phyloP scores from a whole-genome alignment of 2,113 vertebrate species.

The Hirundichthys speculiger region DNA sequence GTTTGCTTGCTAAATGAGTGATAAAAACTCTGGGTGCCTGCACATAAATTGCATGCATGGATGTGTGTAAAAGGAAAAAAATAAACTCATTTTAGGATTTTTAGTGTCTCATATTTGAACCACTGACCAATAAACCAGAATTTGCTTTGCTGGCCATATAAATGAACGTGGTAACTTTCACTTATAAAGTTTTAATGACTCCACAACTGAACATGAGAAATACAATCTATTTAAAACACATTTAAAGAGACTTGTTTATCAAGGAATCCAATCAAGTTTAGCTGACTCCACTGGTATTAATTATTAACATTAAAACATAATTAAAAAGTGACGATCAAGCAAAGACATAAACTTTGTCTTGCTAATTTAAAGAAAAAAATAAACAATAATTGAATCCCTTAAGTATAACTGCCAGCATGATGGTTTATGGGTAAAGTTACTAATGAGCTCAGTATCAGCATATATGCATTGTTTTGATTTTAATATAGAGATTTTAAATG shows the following conservation, averaged over 20 bases:
- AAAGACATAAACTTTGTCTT: slow-evolving; percentile 56
- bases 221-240: slow-evolving; percentile 25
- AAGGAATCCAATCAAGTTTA: slow-evolving; percentile 68
- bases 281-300: slow-evolving; percentile 82
- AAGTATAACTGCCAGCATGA: slow-evolving; percentile 31
- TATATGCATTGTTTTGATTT: slow-evolving; percentile 26
- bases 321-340: slow-evolving; percentile 82
- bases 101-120: too few species aligned
- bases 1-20: too few species aligned
- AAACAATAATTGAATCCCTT: slow-evolving; percentile 64
- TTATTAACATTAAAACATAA: slow-evolving; percentile 85
- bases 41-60: too few species aligned
- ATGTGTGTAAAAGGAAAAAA: not conserved
- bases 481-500: slow-evolving; percentile 36
- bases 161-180: too few species aligned
- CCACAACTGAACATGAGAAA: too few species aligned
- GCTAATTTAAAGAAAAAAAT: slow-evolving; percentile 70
- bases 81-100: not conserved
- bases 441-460: slow-evolving; percentile 56
- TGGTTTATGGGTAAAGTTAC: slow-evolving; percentile 57
- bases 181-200: too few species aligned
- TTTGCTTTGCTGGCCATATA: too few species aligned
- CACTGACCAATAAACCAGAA: too few species aligned
- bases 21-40: too few species aligned
- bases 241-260: slow-evolving; percentile 42